Percentiles rank a stretch among this genome's conserved stretches.
phyloP scores from a whole-genome alignment of 92 coral and sea anemone genomes.

The Pocillopora grandis region DNA sequence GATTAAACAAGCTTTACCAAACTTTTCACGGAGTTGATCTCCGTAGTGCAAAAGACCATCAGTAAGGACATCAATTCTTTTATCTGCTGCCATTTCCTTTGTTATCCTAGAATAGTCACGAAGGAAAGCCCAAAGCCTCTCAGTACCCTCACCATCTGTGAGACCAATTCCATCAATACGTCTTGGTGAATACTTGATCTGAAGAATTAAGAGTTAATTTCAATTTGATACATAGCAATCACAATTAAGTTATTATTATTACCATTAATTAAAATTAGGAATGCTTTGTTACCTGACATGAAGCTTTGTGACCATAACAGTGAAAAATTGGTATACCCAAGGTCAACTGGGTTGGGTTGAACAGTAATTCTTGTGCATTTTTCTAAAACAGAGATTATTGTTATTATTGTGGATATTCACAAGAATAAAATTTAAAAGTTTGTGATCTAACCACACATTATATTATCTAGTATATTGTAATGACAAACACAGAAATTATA shows the following conservation, averaged over 20 bases:
- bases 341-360: no score
- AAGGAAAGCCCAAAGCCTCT: slow-evolving; percentile 68
- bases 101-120: slow-evolving; percentile 61
- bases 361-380: no score
- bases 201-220: background rate
- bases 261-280: background rate
- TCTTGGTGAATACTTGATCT: slow-evolving; percentile 67
- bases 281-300: slow-evolving; percentile 56
- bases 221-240: background rate
- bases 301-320: slow-evolving; percentile 74
- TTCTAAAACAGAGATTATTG: no score
- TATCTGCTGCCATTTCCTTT: slow-evolving; percentile 66
- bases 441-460: no score
- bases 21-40: no score
- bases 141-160: slow-evolving; percentile 75
- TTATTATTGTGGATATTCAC: no score
- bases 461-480: no score
- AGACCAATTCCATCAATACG: slow-evolving; percentile 55
- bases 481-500: no score
- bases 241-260: background rate
- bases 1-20: no score
- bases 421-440: no score
- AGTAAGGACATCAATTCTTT: slow-evolving; percentile 59
- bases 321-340: slow-evolving; percentile 56
- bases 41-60: slow-evolving; percentile 72